phyloP scores from a whole-genome alignment of 2,113 vertebrate genomes.

The Seriola quinqueradiata region DNA sequence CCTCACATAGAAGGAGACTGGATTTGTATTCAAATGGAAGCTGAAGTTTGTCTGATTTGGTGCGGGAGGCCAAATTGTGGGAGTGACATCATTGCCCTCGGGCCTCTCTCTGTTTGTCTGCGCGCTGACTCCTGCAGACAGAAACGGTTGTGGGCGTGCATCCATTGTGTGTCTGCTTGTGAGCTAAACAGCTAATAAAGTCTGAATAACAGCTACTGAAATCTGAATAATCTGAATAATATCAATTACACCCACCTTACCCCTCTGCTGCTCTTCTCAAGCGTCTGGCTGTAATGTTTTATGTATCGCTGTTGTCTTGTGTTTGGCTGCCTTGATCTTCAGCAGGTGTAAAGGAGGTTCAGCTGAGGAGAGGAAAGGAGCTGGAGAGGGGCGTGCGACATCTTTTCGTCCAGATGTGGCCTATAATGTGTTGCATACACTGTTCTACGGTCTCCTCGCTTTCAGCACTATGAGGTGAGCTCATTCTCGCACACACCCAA shows the following conservation, averaged over 20 bases:
- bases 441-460: slow-evolving; percentile 93
- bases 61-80: slow-evolving; percentile 45
- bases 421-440: slow-evolving; percentile 91
- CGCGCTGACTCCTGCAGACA: slow-evolving; percentile 47
- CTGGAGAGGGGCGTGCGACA: slow-evolving; percentile 55
- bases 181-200: slow-evolving; percentile 56
- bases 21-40: slow-evolving; percentile 72
- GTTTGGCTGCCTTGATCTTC: slow-evolving; percentile 66
- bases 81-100: slow-evolving; percentile 51
- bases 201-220: slow-evolving; percentile 51
- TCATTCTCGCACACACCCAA: not conserved
- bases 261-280: slow-evolving; percentile 43
- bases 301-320: slow-evolving; percentile 60
- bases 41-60: slow-evolving; percentile 47
- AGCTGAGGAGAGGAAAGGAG: slow-evolving; percentile 58
- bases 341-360: slow-evolving; percentile 52
- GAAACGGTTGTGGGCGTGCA: slow-evolving; percentile 38
- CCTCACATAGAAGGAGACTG: slow-evolving; percentile 47
- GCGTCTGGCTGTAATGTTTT: slow-evolving; percentile 57
- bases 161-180: slow-evolving; percentile 46
- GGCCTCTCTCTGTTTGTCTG: slow-evolving; percentile 41
- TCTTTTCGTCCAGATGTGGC: slow-evolving; percentile 89
- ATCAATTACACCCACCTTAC: slow-evolving; percentile 65
- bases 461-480: slow-evolving; percentile 97
- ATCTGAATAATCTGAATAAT: slow-evolving; percentile 63